Conservation (phyloP, 2,888 invertebrate species). For the Scelioninae gen. 2 region DNA sequence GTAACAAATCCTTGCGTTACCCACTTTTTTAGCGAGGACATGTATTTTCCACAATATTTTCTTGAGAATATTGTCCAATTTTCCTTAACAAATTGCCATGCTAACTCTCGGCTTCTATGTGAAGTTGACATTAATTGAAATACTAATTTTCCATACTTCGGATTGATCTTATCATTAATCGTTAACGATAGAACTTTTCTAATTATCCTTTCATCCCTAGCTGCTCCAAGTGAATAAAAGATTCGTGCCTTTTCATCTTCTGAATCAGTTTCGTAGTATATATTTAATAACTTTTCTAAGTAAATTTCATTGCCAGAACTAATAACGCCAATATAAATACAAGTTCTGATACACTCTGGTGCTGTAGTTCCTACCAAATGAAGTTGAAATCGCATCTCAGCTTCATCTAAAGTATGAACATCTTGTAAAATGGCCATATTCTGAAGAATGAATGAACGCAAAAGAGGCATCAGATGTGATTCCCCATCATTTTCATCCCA, state of each 20-base stretch:
- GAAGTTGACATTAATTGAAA: slow-evolving; percentile 30
- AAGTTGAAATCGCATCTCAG: slow-evolving; percentile 20
- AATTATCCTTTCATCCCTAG: slow-evolving; percentile 13
- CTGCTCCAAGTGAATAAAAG: slow-evolving; percentile 32
- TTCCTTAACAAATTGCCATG: slow-evolving; percentile 40
- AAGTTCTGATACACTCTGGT: slow-evolving; percentile 23
- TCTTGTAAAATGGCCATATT: slow-evolving; percentile 23
- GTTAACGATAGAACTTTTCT: slow-evolving; percentile 24
- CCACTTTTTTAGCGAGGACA: slow-evolving; percentile 43
- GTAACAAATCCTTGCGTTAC: slow-evolving; percentile 27
- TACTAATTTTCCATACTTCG: slow-evolving; percentile 34
- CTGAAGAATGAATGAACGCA: slow-evolving; percentile 15
- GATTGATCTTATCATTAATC: slow-evolving; percentile 13
- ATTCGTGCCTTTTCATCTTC: slow-evolving; percentile 30
- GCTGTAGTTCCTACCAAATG: background rate
- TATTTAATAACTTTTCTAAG: slow-evolving; percentile 21
- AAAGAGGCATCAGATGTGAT: slow-evolving; percentile 10
- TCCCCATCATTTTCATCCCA: slow-evolving; percentile 26
- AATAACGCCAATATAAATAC: slow-evolving; percentile 29
- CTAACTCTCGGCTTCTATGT: slow-evolving; percentile 25
- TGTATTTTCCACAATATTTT: slow-evolving; percentile 40
- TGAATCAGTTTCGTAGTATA: slow-evolving; percentile 14
- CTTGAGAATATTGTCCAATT: slow-evolving; percentile 27
- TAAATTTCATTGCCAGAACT: slow-evolving; percentile 18
- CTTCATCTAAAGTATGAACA: slow-evolving; percentile 5